Percentiles rank a stretch among this genome's conserved stretches.
These are phyloP conservation scores for Alca torda DNA, from an alignment of 2,797 vertebrate genomes.

Conservation along the genomic window DNA sequence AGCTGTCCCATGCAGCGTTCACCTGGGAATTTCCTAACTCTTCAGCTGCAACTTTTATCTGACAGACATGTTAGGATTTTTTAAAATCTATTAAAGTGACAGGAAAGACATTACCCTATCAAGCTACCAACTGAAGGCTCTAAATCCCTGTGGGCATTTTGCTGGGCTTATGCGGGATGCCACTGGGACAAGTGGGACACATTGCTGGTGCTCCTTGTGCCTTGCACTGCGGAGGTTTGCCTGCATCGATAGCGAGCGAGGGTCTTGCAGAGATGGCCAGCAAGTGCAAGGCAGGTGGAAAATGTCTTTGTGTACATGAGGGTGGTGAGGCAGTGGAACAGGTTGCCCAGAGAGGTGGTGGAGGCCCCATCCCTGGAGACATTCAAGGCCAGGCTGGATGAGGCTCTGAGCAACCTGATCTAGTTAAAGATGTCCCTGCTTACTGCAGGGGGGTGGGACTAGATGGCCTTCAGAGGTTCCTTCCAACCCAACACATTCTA, in stretches of 20 bases:
- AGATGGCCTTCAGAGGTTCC: too few species aligned
- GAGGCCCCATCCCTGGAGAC: too few species aligned
- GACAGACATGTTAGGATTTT: neutral
- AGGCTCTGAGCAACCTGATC: too few species aligned
- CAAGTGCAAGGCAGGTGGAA: neutral
- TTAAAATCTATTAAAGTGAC: neutral
- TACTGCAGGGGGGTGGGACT: too few species aligned
- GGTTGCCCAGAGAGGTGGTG: too few species aligned
- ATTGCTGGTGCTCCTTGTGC: accelerated
- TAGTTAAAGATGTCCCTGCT: too few species aligned
- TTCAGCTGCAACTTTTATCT: neutral
- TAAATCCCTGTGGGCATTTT: neutral
- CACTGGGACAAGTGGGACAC: accelerated
- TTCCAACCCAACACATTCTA: too few species aligned
- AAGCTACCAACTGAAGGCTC: neutral
- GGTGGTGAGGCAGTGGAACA: too few species aligned
- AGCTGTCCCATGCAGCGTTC: neutral
- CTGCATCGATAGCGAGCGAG: accelerated
- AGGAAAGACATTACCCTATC: neutral
- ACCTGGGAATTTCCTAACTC: neutral
- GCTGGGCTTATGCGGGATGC: neutral
- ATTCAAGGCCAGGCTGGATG: too few species aligned
- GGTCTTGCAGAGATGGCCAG: neutral
- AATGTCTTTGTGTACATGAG: neutral
- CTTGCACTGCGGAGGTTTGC: neutral